phyloP scores from a whole-genome alignment of 2,888 invertebrate species.

The Spodoptera exigua region DNA sequence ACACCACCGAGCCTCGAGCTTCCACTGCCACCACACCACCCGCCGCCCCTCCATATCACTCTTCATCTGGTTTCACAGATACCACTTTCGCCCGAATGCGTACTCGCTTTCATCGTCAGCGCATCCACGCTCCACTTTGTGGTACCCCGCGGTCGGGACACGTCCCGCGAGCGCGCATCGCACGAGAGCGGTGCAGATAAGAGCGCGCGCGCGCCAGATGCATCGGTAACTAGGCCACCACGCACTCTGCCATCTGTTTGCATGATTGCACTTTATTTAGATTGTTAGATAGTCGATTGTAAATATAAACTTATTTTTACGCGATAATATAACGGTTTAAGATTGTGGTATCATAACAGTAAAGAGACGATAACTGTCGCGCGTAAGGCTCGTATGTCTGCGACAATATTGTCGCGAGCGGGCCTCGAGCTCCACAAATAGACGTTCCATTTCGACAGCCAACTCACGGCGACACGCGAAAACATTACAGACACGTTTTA shows the following conservation, averaged over 20 bases:
- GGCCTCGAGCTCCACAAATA: constrained; percentile 87
- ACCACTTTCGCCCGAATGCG: constrained; percentile 83
- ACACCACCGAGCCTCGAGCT: constrained; percentile 61
- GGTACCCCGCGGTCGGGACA: constrained; percentile 56
- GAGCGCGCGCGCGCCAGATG: constrained; percentile 76
- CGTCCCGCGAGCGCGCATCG: constrained; percentile 54
- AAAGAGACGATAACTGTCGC: constrained; percentile 69
- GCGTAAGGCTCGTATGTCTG: constrained; percentile 79
- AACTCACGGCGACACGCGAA: constrained; percentile 83
- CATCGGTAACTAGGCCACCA: constrained; percentile 82
- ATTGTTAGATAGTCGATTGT: constrained; percentile 42
- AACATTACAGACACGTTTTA: constrained; percentile 80
- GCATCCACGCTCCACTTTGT: constrained; percentile 71
- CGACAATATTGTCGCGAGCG: constrained; percentile 85
- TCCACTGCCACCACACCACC: constrained; percentile 48
- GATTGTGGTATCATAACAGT: constrained; percentile 60
- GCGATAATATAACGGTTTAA: constrained; percentile 49
- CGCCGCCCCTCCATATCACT: constrained; percentile 69
- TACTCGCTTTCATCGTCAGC: constrained; percentile 80
- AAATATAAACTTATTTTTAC: constrained; percentile 25
- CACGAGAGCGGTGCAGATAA: constrained; percentile 71
- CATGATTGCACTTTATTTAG: constrained; percentile 70
- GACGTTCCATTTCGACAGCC: constrained; percentile 87
- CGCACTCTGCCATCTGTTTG: constrained; percentile 80
- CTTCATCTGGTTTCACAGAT: constrained; percentile 78